Conservation (phyloP, 2,797 vertebrate genomes). For the Micromesistius poutassou region DNA sequence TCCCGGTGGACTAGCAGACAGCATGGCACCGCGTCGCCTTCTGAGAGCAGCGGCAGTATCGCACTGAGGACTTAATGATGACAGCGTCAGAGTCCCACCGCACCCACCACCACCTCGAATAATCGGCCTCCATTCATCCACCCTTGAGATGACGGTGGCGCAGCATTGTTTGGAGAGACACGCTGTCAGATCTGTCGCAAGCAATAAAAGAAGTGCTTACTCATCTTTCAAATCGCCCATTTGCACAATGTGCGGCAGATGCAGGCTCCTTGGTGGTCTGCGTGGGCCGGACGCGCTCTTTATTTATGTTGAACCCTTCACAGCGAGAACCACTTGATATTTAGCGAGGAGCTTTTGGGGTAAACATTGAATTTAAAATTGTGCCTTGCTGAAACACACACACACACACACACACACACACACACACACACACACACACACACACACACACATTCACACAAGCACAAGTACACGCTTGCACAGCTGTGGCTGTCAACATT, state of each 20-base stretch:
- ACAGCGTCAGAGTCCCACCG: conserved; percentile 20
- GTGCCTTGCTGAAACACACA: not conserved
- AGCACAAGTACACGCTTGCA: too few species aligned
- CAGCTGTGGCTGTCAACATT: too few species aligned
- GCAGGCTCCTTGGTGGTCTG: too few species aligned
- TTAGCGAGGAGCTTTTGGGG: not conserved
- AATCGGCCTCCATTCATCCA: conserved; percentile 62
- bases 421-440: too few species aligned
- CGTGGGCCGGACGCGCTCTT: not conserved
- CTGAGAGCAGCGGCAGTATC: conserved; percentile 36
- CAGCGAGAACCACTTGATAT: not conserved
- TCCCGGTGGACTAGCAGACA: not conserved
- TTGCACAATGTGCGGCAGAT: not conserved
- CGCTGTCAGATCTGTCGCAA: conserved; percentile 56
- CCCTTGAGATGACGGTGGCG: conserved; percentile 53
- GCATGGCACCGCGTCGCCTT: not conserved
- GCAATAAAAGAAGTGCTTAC: conserved; percentile 59
- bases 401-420: too few species aligned
- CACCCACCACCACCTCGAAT: conserved; percentile 38
- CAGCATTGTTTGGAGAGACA: conserved; percentile 27
- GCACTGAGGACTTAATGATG: conserved; percentile 59
- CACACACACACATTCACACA: too few species aligned
- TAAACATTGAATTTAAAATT: not conserved
- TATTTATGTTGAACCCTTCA: not conserved
- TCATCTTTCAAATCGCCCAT: conserved; percentile 42